phyloP scores from a whole-genome alignment of 1,140 invertebrate species.

The Brachionus asplanchnoidis region DNA sequence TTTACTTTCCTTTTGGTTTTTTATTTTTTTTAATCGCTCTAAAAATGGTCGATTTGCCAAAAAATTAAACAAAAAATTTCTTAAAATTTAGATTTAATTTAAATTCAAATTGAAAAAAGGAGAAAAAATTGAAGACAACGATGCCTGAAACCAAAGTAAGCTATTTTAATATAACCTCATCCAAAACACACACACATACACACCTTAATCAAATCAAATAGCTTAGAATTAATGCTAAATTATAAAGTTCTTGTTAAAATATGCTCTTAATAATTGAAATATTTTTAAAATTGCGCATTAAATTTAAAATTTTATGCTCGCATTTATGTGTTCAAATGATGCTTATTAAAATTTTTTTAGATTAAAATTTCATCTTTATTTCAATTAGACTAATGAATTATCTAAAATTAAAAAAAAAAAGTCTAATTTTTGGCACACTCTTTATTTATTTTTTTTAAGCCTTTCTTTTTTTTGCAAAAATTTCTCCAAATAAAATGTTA shows the following conservation, averaged over 20 bases:
- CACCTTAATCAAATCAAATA: background rate
- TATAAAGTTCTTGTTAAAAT: background rate
- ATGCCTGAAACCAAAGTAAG: slow-evolving; percentile 37
- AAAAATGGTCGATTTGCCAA: background rate
- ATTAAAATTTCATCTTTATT: background rate
- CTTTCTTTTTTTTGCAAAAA: background rate
- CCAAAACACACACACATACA: background rate
- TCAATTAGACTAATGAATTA: background rate
- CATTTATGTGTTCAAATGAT: background rate
- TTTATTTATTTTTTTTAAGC: background rate
- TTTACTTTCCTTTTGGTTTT: background rate
- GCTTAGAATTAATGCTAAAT: background rate
- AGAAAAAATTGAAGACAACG: background rate
- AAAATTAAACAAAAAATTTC: background rate
- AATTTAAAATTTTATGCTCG: background rate
- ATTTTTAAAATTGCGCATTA: slow-evolving; percentile 10
- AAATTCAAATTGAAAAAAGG: background rate
- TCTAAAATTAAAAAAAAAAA: background rate
- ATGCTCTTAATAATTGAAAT: background rate
- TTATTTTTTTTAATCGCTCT: background rate
- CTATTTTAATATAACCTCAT: background rate
- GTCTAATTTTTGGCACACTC: background rate
- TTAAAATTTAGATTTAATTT: background rate
- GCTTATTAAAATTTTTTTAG: background rate
- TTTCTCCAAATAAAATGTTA: background rate